Conservation (phyloP, 2,888 invertebrate species). For the Eustalomyia histrio region DNA sequence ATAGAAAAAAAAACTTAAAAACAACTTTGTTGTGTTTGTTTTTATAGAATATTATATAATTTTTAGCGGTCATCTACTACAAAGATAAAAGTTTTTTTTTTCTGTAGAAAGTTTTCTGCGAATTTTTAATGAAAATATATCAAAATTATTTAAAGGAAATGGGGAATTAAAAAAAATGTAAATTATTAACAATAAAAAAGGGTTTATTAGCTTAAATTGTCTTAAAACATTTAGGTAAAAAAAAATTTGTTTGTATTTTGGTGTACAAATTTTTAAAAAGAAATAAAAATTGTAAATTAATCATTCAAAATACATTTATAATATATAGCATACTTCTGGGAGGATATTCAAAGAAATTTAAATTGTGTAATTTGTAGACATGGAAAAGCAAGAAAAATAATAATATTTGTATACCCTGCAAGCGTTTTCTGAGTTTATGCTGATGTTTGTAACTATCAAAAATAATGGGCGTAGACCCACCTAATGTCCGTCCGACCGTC, state of each 20-base stretch:
- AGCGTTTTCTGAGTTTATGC: too few relatives aligned
- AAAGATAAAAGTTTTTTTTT: not conserved
- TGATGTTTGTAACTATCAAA: too few relatives aligned
- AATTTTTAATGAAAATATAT: constrained; percentile 25
- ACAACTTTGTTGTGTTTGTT: not conserved
- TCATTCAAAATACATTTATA: too few relatives aligned
- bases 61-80: constrained; percentile 5
- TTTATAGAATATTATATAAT: not conserved
- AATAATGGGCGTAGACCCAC: too few relatives aligned
- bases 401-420: too few relatives aligned
- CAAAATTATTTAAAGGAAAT: constrained; percentile 11
- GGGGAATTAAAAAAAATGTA: constrained; percentile 13
- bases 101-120: not conserved
- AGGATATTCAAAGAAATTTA: not conserved
- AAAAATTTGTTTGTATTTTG: not conserved
- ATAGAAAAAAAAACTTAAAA: not conserved
- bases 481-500: too few relatives aligned
- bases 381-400: too few relatives aligned
- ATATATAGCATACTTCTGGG: constrained; percentile 7
- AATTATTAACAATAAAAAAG: constrained; percentile 20
- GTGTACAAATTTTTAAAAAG: constrained; percentile 1
- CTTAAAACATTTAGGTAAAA: constrained; percentile 8
- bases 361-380: too few relatives aligned
- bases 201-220: constrained; percentile 16
- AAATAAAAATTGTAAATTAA: constrained; percentile 1